Evolutionary conservation across 1,140 invertebrate species (phyloP), one percentile per base, ranked within the genome.

Genomic region (Dinothrombium tinctorium): DNA sequence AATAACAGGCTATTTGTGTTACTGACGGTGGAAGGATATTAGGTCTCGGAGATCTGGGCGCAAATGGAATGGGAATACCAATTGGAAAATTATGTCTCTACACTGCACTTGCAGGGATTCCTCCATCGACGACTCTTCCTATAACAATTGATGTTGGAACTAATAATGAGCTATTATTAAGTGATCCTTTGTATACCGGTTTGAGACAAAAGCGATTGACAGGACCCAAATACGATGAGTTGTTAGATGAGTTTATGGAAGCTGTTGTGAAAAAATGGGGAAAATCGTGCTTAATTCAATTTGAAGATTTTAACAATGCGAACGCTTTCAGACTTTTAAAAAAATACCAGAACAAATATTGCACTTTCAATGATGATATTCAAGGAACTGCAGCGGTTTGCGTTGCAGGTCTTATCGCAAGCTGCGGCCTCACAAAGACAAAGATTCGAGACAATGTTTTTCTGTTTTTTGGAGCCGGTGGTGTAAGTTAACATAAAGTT

Each of bases 221-320:
- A 21, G 92, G 90, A 11, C 63, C 70, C 24, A 72, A 75, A 42
- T 98, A 98, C 59, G 89, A 96, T 56, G 77, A 79, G 28, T 77
- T 98, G 49, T 72, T 98, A 40, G 90, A 98, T 53, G 92, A 98
- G 60, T 96, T 98, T 56, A 95, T 98, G 87, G 64, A 80, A 54
- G 87, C 86, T 2, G 80, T 83, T 41, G 80, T 90, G 0, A 73
- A 72, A 57, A 74, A 82, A 45, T 63, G 53, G 45, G 62, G 64
- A 14, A 46, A 48, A 37, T 51, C 56, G 23, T 58, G 54, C 49
- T 50, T 65, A 17, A 62, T 69, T 39, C 65, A 94, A 70, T 94
- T 95, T 61, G 87, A 95, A 67, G 89, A 95, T 59, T 95, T 95
- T 58, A 86, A 77, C 22, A 80, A 87, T 53, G 68, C 73, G 47